Percentiles rank a stretch among this genome's conserved stretches.
phyloP scores from a whole-genome alignment of 2,797 vertebrate species.

The Diglossa cyanea region DNA sequence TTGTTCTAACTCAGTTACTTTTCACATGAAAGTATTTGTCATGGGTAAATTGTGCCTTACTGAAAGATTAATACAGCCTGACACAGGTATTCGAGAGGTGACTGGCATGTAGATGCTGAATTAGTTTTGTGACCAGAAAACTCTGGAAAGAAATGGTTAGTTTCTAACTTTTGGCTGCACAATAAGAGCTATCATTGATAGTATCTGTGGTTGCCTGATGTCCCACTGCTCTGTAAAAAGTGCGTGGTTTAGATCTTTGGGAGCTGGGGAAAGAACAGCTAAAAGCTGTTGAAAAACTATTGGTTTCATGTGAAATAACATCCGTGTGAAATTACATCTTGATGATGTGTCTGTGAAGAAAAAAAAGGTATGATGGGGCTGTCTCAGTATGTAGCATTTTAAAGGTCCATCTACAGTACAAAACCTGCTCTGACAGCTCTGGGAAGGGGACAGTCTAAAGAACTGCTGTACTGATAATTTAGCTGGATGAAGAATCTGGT shows the following conservation, averaged over 20 bases:
- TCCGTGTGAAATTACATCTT: background rate
- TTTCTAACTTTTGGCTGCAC: background rate
- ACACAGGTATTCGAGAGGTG: background rate
- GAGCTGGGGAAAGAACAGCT: background rate
- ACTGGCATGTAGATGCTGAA: background rate
- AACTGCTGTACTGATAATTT: background rate
- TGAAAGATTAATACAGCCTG: background rate
- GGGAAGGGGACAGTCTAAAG: background rate
- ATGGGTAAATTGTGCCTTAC: background rate
- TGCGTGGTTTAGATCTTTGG: background rate
- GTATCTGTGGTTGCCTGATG: background rate
- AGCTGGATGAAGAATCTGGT: background rate
- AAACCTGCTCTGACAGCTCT: background rate
- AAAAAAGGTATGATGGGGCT: background rate
- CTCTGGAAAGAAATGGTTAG: background rate
- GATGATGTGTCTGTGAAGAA: background rate
- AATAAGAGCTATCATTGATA: background rate
- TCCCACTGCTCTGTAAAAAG: background rate
- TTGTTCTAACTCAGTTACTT: background rate
- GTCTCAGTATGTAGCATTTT: background rate
- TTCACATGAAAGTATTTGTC: background rate
- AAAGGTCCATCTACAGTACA: background rate
- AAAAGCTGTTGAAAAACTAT: background rate
- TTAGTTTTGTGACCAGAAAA: background rate
- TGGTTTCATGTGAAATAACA: background rate